These are phyloP conservation scores for Yoshiicerus persimilis DNA, from an alignment of 1,140 invertebrate genomes.

Conservation along the genomic window DNA sequence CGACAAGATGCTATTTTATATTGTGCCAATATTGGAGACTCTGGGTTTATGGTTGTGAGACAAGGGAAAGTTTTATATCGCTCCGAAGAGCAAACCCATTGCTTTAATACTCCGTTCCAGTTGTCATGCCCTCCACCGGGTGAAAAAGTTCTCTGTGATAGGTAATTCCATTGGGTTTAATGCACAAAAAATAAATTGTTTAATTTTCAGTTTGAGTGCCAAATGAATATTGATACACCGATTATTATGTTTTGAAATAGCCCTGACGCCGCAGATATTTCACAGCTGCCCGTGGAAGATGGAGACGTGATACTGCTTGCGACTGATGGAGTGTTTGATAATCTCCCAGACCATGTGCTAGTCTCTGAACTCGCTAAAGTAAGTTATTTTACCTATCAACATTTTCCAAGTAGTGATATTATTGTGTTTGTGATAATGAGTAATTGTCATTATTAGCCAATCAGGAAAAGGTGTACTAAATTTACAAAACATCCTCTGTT, in stretches of 20 bases:
- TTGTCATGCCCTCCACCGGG: constrained; percentile 88
- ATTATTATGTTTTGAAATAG: constrained; percentile 56
- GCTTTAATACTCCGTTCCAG: constrained; percentile 98
- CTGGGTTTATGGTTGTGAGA: constrained; percentile 90
- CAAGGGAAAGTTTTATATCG: constrained; percentile 82
- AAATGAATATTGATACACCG: no score
- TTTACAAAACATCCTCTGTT: no score
- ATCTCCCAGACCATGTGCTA: constrained; percentile 87
- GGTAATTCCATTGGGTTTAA: no score
- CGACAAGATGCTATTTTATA: constrained; percentile 84
- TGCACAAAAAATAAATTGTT: no score
- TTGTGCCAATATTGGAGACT: constrained; percentile 97
- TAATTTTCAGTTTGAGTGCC: no score
- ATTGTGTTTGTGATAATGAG: no score
- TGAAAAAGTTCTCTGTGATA: constrained; percentile 80
- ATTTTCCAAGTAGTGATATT: neutral
- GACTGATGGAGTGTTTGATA: constrained; percentile 97
- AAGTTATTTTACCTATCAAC: neutral
- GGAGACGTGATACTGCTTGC: constrained; percentile 94
- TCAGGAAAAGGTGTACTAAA: no score
- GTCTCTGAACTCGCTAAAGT: constrained; percentile 73
- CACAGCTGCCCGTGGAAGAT: constrained; percentile 86
- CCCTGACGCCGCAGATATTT: constrained; percentile 86
- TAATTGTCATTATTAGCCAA: no score
- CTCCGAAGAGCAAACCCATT: constrained; percentile 95